Evolutionary conservation across 2,797 vertebrate species (phyloP).

Genomic region (Sebastolobus alascanus): DNA sequence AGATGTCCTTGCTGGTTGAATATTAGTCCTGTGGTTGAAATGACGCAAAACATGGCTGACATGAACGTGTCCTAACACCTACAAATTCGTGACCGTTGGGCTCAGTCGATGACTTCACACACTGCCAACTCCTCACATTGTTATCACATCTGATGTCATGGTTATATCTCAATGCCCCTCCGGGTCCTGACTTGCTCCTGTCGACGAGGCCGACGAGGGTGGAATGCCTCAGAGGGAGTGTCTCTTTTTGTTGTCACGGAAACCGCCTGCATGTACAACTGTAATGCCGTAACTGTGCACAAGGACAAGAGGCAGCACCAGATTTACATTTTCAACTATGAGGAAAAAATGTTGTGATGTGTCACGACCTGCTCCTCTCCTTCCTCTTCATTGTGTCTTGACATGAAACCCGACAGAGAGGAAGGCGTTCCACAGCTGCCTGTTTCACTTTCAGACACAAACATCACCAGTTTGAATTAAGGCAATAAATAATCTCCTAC

Average conservation of each 20-base stretch:
- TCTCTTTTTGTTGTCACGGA: constrained; percentile 13
- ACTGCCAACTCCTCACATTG: constrained; percentile 14
- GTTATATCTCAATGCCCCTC: background rate
- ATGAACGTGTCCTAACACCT: constrained; percentile 5
- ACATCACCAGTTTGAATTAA: constrained; percentile 50
- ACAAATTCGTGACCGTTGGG: background rate
- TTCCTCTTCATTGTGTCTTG: constrained; percentile 21
- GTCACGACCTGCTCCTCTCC: constrained; percentile 6
- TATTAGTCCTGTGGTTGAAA: constrained; percentile 1
- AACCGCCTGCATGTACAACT: background rate
- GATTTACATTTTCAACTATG: background rate
- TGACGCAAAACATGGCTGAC: constrained; percentile 18
- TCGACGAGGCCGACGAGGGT: background rate
- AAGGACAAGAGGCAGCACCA: background rate
- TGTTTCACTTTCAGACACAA: constrained; percentile 56
- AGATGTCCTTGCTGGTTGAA: background rate
- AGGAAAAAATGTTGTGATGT: background rate
- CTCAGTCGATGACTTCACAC: constrained; percentile 46
- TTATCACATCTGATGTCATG: constrained; percentile 56
- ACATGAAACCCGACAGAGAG: constrained; percentile 13
- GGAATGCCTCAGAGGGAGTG: constrained; percentile 46
- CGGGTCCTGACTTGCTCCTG: constrained; percentile 47
- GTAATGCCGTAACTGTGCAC: background rate
- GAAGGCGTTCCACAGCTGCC: constrained; percentile 52
- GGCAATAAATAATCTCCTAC: constrained; percentile 37